Base-by-base conservation (phyloP, 2,888 invertebrate species). In the Diloba caeruleocephala region DNA sequence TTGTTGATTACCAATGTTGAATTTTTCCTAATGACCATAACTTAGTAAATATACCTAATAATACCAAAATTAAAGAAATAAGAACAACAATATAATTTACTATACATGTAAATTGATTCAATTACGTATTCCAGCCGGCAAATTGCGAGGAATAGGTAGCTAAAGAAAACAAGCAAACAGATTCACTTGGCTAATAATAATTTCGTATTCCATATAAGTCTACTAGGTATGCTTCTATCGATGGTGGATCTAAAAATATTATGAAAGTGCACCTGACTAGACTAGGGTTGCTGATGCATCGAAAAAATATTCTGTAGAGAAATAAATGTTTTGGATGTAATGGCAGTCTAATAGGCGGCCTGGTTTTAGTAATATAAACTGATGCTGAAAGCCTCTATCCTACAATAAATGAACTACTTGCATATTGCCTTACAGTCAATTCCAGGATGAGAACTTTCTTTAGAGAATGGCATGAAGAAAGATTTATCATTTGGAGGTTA, bases 241-340 rank as follows among this genome's bases (percentile, higher is more conserved):
- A 21, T 12, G n/a, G 12, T 12, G 15, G 41, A 55, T 52, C 57
- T 56, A 54, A 32, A 60, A 53, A 48, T 46, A 38, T 43, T 51
- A 57, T 43, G 66, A 78, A 74, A 78, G 70, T 70, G 63, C 72
- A 73, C 64, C 66, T 72, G 71, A 65, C 59, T 5, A 9, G 34
- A 37, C 14, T 46, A 66, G 61, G 61, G 61, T 15, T 66, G 61
- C 0, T 38, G 7, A 38, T 5, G 36, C 13, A 29, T 28, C 10
- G 12, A 3, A 5, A 0, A 15, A 23, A 23, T 26, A 43, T 33
- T 7, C 9, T 9, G 9, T 2, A 10, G 2, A 2, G 7, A 0
- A 14, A 13, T 2, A 29, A 2, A 26, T 13, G 4, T n/a, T n/a
- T 28, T n/a, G n/a, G n/a, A n/a, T n/a, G n/a, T n/a, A n/a, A n/a